Evolutionary conservation across 64 coral and sea anemone genomes (phyloP), one percentile per base, ranked within the genome.

Genomic region (Montipora foliosa): DNA sequence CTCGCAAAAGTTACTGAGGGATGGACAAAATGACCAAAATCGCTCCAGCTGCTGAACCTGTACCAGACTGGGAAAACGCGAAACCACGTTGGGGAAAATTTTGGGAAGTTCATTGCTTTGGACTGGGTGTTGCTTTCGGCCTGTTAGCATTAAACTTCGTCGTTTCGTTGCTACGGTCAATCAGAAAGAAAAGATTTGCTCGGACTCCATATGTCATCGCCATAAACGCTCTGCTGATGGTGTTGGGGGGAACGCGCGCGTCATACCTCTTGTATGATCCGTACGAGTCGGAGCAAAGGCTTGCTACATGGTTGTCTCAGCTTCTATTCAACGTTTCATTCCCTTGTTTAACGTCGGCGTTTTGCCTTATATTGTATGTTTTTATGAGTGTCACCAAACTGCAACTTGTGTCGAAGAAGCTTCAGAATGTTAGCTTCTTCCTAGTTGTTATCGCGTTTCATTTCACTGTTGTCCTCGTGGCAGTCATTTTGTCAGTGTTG

Each of bases 311-410:
- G 87, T 9, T 90, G 17, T 17, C 79, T 4, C 62, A 24, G 20
- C 15, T 84, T 2, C 16, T 95, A 0, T 82, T 87, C 46, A 88
- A 80, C 14, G 10, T 95, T 17, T 21, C 88, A 5, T 95, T 85
- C 21, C 93, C 93, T 11, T 95, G 88, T 76, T 67, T 95, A 12
- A 95, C 93, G 3, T 95, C 93, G 15, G 80, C 93, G 2, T 95
- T 95, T 51, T 95, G 88, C 29, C 66, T 95, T 7, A 84, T 95
- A 6, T 81, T 90, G 44, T 61, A 90, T 4, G 93, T 81, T 15
- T 95, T 95, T 51, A 20, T 95, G 44, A 74, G 90, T 59, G 93
- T 95, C 21, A 25, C 93, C 4, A 95, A 95, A 47, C 45, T 95
- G 0, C 55, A 95, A 52, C 15, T 95, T 69, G 87, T 71, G 7